Base-by-base conservation (phyloP, 2,888 invertebrate genomes). In the Eurytoma californica region DNA sequence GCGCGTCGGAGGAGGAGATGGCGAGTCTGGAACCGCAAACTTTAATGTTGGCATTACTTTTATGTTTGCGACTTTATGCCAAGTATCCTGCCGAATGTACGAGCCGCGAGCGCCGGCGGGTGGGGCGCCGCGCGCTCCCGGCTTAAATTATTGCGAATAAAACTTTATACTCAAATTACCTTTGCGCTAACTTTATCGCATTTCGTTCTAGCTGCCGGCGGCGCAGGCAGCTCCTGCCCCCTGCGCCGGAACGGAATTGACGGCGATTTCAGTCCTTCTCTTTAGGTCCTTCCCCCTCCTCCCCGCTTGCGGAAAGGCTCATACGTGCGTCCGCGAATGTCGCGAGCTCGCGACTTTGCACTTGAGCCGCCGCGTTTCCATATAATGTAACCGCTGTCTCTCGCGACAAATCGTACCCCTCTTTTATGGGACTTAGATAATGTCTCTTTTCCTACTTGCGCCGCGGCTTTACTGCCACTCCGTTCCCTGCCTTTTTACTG, bases 41-140 rank as follows among this genome's bases (percentile, higher is more conserved):
- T 89, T 90, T 90, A 89, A 90, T 89, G 89, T 87, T 86, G 86
- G 88, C 88, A 89, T 90, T 89, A 89, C 89, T 90, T 90, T 89
- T 89, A 89, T 90, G 89, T 88, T 55, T 67, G 86, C 87, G 87
- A 89, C 89, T 90, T 90, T 89, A 89, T 89, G 89, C 88, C 89
- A 89, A 89, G 89, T 89, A 90, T 89, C 88, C 88, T 88, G 89
- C 88, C 88, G 89, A 89, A 89, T 89, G 89, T 88, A 88, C 81
- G 82, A 88, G 89, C 87, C 89, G 88, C 87, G 84, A 84, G 86
- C 83, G 84, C 83, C 82, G 82, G 84, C 84, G 14, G 28, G 3
- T n/a, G 12, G 73, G 79, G 82, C 75, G 78, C 81, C 83, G 77
- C 82, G 82, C 80, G 39, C 39, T 39, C n/a, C 63, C 81, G 78